Base-by-base conservation (phyloP, 2,797 vertebrate species). In the Centroberyx gerrardi region DNA sequence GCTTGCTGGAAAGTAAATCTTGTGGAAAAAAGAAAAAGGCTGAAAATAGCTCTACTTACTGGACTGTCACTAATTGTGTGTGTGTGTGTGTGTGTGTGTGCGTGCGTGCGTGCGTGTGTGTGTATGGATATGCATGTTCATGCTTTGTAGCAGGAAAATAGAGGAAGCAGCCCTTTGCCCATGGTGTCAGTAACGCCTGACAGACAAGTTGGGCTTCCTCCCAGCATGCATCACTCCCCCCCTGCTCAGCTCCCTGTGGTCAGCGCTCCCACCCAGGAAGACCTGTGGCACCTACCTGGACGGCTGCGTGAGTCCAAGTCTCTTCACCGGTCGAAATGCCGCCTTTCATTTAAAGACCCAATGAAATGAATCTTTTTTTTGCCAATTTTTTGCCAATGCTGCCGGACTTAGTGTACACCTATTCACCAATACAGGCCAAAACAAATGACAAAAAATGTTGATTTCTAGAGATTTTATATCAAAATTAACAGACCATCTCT, bases 281-380 rank as follows among this genome's bases (percentile, higher is more conserved):
- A 95, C 2, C 84, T 96, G 81, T 96, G 95, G 93, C 94, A 88
- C 73, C 93, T 97, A 52, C 97, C 96, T 9, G 97, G 97, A 89
- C 91, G 94, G 61, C 93, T 97, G 68, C 92, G 96, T 97, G 85
- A 96, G 96, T 96, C 69, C 22, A 4, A 22, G 13, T 4, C 42
- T 61, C 10, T 10, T 58, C 3, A 14, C 44, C 31, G 2, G 36
- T 38, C 6, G 10, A 10, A 40, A 40, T 44, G 13, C 13, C 13
- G 10, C 14, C 42, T 14, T 13, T 44, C 42, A 15, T 44, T 44
- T 40, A 40, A 40, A 22, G 22, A 22, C 22, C 22, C 22, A 22
- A 22, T 22, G 22, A 22, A 22, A 22, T 22, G 1, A 22, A 22
- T n/a, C n/a, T n/a, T n/a, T 22, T 22, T 22, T 22, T 22, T 22